Evolutionary conservation across 2,888 invertebrate genomes (phyloP).

Genomic region (Torymus texanus): DNA sequence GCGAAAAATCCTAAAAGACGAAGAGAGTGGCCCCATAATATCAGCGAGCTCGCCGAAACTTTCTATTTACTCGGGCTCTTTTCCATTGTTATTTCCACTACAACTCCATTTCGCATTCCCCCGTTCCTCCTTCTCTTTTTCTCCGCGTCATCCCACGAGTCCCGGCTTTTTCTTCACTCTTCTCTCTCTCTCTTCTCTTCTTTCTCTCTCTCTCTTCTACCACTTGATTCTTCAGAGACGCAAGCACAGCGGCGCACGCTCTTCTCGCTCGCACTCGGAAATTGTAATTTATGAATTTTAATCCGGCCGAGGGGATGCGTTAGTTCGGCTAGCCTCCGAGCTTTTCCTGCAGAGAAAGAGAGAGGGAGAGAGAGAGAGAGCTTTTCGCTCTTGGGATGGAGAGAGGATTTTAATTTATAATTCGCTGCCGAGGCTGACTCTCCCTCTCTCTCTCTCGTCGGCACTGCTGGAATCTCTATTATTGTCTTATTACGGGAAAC

Average conservation of each 20-base stretch:
- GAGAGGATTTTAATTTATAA: conserved; percentile 55
- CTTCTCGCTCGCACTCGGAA: conserved; percentile 20
- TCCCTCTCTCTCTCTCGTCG: not conserved
- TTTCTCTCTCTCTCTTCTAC: conserved; percentile 1
- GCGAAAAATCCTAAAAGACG: too few relatives aligned
- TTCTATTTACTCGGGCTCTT: too few relatives aligned
- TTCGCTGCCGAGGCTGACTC: conserved; percentile 11
- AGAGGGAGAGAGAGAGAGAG: conserved; percentile 8
- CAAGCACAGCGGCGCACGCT: too few relatives aligned
- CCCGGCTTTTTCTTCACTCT: not conserved
- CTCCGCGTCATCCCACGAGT: not conserved
- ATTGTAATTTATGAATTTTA: conserved; percentile 59
- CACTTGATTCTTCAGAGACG: not conserved
- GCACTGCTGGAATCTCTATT: conserved; percentile 24
- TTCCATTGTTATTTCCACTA: too few relatives aligned
- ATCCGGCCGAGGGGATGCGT: conserved; percentile 50
- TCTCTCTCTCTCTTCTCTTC: not conserved
- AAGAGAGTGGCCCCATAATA: too few relatives aligned
- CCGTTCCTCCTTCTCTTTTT: not conserved
- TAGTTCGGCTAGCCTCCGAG: conserved; percentile 36
- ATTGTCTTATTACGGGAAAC: not conserved
- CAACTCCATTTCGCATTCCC: not conserved
- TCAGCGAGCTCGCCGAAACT: too few relatives aligned
- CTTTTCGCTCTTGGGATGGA: too few relatives aligned
- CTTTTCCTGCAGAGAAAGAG: conserved; percentile 22